Conservation (phyloP, 2,888 invertebrate species). For the Amphipyra tragopoginis region DNA sequence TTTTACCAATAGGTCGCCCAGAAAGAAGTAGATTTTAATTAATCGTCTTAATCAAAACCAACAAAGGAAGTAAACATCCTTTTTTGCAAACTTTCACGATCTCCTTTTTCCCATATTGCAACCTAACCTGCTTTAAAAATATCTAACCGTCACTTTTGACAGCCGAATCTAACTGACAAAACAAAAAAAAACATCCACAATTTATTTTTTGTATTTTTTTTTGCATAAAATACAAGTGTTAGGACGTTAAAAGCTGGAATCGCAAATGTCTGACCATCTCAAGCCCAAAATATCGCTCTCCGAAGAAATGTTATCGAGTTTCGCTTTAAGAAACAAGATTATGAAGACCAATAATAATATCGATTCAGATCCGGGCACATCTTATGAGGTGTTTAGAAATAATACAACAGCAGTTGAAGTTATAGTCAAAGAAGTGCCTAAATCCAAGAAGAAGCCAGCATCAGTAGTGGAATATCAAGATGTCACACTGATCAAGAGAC, state of each 20-base stretch:
- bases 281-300: slow-evolving; percentile 59
- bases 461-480: slow-evolving; percentile 39
- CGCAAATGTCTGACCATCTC: slow-evolving; percentile 55
- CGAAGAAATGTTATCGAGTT: slow-evolving; percentile 54
- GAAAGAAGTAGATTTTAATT: too few relatives aligned
- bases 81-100: too few relatives aligned
- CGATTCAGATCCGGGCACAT: slow-evolving; percentile 59
- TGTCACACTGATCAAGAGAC: slow-evolving; percentile 41
- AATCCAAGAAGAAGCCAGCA: slow-evolving; percentile 58
- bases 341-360: slow-evolving; percentile 30
- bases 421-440: slow-evolving; percentile 76
- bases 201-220: slow-evolving; percentile 37
- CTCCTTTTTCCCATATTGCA: not conserved
- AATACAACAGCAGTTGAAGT: slow-evolving; percentile 81
- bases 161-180: slow-evolving; percentile 11
- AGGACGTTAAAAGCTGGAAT: not conserved
- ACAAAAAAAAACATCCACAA: slow-evolving; percentile 33
- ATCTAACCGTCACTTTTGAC: slow-evolving; percentile 19
- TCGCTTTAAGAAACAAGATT: slow-evolving; percentile 35
- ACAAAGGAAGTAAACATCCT: too few relatives aligned
- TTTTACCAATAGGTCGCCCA: too few relatives aligned
- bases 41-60: too few relatives aligned
- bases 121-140: not conserved
- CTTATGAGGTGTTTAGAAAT: slow-evolving; percentile 79
- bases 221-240: slow-evolving; percentile 57